phyloP scores from a whole-genome alignment of 2,113 vertebrate species.

The Paramisgurnus dabryanus region DNA sequence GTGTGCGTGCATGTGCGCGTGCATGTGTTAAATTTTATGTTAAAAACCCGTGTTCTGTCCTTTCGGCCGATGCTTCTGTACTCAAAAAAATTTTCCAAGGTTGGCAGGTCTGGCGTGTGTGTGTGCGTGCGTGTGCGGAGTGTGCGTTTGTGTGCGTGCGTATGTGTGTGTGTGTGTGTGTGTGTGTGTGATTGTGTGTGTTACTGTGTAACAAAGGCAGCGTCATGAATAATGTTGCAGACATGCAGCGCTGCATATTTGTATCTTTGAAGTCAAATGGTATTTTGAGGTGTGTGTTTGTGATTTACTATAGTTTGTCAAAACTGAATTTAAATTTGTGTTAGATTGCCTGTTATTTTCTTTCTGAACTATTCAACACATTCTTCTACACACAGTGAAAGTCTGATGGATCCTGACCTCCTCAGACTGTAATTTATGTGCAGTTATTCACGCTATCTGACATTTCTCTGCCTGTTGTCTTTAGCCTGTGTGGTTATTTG shows the following conservation, averaged over 20 bases:
- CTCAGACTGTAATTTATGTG: slow-evolving; percentile 4
- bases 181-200: slow-evolving; percentile 14
- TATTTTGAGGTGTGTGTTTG: not conserved
- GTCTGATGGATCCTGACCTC: not conserved
- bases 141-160: too few relatives aligned
- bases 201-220: too few relatives aligned
- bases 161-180: not conserved
- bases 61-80: too few relatives aligned
- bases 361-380: too few relatives aligned
- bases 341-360: too few relatives aligned
- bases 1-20: too few relatives aligned
- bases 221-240: slow-evolving; percentile 17
- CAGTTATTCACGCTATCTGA: not conserved
- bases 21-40: too few relatives aligned
- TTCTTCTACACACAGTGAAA: not conserved
- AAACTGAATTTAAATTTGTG: not conserved
- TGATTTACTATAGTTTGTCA: not conserved
- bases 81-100: too few relatives aligned
- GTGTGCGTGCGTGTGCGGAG: too few relatives aligned
- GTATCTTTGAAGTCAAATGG: not conserved
- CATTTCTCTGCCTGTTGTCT: not conserved
- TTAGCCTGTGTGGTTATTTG: not conserved
- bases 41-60: too few relatives aligned
- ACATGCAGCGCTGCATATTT: slow-evolving; percentile 2
- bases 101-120: too few relatives aligned